These are phyloP conservation scores for Thaumetopoea pityocampa DNA, from an alignment of 1,140 invertebrate species.

Conservation along the genomic window DNA sequence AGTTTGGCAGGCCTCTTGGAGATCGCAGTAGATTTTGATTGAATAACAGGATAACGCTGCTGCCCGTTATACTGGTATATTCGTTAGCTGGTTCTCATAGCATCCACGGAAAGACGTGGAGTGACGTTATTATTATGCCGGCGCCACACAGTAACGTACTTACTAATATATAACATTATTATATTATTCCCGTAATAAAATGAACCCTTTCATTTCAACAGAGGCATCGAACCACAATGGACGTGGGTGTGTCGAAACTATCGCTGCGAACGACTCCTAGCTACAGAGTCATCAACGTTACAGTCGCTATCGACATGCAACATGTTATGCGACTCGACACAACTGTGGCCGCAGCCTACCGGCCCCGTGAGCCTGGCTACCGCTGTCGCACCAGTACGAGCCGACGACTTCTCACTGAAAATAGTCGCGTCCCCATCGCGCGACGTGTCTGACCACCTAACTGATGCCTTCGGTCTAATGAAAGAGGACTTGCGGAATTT, in stretches of 20 bases:
- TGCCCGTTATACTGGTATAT: too few relatives aligned
- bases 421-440: constrained; percentile 44
- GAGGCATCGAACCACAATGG: constrained; percentile 70
- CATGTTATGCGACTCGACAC: constrained; percentile 76
- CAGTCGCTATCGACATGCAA: constrained; percentile 76
- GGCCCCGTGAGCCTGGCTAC: constrained; percentile 73
- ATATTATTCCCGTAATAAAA: too few relatives aligned
- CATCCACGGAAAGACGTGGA: too few relatives aligned
- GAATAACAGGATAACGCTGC: too few relatives aligned
- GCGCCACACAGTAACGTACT: too few relatives aligned
- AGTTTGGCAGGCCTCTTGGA: too few relatives aligned
- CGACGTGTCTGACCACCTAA: constrained; percentile 42
- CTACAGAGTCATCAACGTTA: constrained; percentile 43
- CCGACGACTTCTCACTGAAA: constrained; percentile 38
- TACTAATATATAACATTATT: too few relatives aligned
- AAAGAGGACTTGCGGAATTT: constrained; percentile 39
- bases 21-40: too few relatives aligned
- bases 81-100: too few relatives aligned
- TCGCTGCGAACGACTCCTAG: constrained; percentile 66
- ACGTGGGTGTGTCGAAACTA: constrained; percentile 74
- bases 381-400: constrained; percentile 48
- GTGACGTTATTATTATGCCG: too few relatives aligned
- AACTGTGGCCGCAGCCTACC: constrained; percentile 77
- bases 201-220: too few relatives aligned
- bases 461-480: constrained; percentile 55